These are phyloP conservation scores for Hydra vulgaris DNA, from an alignment of 30 jellyfish, hydroid and myxozoan species.

Conservation along the genomic window DNA sequence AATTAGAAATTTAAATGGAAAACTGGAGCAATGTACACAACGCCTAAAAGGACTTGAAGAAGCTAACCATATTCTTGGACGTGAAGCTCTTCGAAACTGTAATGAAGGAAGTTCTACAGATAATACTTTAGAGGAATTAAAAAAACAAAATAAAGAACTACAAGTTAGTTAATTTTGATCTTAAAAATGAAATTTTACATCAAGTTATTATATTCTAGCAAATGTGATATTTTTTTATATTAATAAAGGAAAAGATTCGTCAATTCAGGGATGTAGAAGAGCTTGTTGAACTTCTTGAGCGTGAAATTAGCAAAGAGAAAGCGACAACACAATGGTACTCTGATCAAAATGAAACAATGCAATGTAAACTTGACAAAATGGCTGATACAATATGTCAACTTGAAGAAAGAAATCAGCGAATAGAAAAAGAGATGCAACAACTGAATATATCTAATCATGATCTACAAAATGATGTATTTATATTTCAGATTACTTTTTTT, in stretches of 20 bases:
- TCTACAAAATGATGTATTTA: slow-evolving; percentile 13
- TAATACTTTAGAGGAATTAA: slow-evolving; percentile 12
- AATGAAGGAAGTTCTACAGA: not conserved
- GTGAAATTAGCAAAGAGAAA: slow-evolving; percentile 18
- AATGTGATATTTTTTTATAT: not conserved
- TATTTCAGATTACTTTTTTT: too few relatives aligned
- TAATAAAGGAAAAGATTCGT: slow-evolving; percentile 12
- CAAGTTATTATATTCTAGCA: not conserved
- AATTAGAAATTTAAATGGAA: slow-evolving; percentile 18
- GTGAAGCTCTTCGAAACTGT: slow-evolving; percentile 23
- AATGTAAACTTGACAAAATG: slow-evolving; percentile 21
- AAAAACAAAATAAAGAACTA: slow-evolving; percentile 11
- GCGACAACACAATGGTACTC: slow-evolving; percentile 33
- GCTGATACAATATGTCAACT: slow-evolving; percentile 23
- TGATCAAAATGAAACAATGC: slow-evolving; percentile 28
- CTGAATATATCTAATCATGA: slow-evolving; percentile 11
- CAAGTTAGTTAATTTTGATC: slow-evolving; percentile 3
- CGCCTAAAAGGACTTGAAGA: slow-evolving; percentile 34
- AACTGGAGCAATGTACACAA: slow-evolving; percentile 24
- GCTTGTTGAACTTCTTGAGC: slow-evolving; percentile 27
- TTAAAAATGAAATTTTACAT: too few relatives aligned
- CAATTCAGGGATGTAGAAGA: slow-evolving; percentile 36
- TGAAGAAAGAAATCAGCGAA: slow-evolving; percentile 18
- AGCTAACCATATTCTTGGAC: slow-evolving; percentile 33
- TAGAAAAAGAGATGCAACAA: slow-evolving; percentile 15